Percentiles rank a stretch among this genome's conserved stretches.
Evolutionary conservation across 2,797 vertebrate species (phyloP).

Genomic region (Linurgus olivaceus): DNA sequence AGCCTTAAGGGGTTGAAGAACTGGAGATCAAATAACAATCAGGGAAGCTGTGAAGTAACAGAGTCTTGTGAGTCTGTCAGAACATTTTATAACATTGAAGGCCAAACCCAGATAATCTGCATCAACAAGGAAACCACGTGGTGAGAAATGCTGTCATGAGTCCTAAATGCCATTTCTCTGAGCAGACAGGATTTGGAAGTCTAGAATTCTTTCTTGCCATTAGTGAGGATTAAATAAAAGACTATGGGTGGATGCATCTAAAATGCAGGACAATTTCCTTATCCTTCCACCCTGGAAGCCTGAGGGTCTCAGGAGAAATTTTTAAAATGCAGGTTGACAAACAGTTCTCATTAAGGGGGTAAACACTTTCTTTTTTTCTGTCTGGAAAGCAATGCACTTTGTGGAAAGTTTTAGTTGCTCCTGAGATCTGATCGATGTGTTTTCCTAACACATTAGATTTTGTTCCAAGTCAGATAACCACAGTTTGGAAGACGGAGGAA

Average conservation of each 20-base stretch:
- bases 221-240: neutral
- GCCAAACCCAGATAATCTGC: neutral
- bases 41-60: neutral
- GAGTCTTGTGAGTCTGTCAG: neutral
- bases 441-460: neutral
- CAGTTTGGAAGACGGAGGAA: accelerated
- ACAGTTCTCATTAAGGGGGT: neutral
- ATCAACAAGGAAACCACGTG: neutral
- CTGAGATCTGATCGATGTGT: neutral
- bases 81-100: neutral
- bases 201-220: neutral
- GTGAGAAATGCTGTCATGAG: neutral
- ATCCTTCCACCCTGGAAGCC: neutral
- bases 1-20: neutral
- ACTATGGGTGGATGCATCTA: neutral
- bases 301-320: neutral
- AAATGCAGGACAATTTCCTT: neutral
- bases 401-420: neutral
- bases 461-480: neutral
- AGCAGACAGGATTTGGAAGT: neutral
- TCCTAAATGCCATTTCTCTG: neutral
- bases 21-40: neutral
- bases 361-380: neutral
- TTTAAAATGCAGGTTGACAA: neutral
- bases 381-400: neutral